phyloP scores from a whole-genome alignment of 2,113 vertebrate species.

The Sorex araneus region DNA sequence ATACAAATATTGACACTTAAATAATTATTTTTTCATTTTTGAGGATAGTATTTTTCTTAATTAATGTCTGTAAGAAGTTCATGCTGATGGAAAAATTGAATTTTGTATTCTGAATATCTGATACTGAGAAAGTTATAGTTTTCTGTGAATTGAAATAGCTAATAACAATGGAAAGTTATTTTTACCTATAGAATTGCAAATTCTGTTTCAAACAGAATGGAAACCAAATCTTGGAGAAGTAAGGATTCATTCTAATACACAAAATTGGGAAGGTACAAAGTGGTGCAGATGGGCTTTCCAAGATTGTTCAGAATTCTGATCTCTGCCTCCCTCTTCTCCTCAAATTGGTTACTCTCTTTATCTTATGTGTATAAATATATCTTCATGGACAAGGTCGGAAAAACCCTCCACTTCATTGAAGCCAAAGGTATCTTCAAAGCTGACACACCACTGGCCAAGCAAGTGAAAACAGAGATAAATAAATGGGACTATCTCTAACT shows the following conservation, averaged over 20 bases:
- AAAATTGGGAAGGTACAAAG: background rate
- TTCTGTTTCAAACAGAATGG: conserved; percentile 23
- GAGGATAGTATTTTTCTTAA: too few species aligned
- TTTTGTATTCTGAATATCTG: conserved; percentile 32
- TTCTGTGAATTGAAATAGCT: conserved; percentile 45
- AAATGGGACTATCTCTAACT: too few species aligned
- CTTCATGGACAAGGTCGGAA: background rate
- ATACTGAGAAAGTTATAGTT: background rate
- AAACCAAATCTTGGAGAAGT: conserved; percentile 28
- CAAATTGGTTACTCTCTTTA: conserved; percentile 40
- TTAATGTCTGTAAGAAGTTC: background rate
- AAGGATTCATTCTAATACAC: conserved; percentile 1
- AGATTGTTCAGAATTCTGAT: conserved; percentile 22
- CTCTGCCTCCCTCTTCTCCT: background rate
- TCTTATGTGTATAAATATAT: conserved; percentile 27
- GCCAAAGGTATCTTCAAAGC: too few species aligned
- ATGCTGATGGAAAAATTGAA: conserved; percentile 43
- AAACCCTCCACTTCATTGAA: too few species aligned
- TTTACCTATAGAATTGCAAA: background rate
- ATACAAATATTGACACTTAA: too few species aligned
- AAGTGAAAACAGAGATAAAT: too few species aligned
- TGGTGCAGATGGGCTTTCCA: conserved; percentile 14
- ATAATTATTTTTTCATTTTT: too few species aligned
- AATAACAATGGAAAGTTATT: conserved; percentile 28
- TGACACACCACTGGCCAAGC: too few species aligned